These are phyloP conservation scores for Nannobrachium achirus DNA, from an alignment of 2,113 vertebrate species.

Conservation along the genomic window DNA sequence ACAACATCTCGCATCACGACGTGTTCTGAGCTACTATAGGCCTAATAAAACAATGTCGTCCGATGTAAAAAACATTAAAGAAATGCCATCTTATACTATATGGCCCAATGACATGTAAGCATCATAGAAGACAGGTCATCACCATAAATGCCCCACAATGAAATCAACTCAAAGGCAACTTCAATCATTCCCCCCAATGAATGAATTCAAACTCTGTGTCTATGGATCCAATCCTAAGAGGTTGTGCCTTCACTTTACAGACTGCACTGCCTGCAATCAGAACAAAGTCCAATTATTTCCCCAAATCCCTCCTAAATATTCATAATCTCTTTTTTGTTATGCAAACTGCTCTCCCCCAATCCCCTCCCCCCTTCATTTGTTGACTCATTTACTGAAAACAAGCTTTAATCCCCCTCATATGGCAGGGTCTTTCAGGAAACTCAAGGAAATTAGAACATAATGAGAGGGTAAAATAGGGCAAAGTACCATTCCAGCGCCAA, in stretches of 20 bases:
- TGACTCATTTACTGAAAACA: slow-evolving; percentile 73
- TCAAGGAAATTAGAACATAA: slow-evolving; percentile 55
- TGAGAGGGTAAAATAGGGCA: slow-evolving; percentile 49
- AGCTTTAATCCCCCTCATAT: slow-evolving; percentile 75
- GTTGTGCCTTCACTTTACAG: slow-evolving; percentile 46
- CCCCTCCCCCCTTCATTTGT: slow-evolving; percentile 53
- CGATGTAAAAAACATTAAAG: too few species aligned
- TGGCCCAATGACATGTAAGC: too few species aligned
- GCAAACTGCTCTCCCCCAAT: slow-evolving; percentile 70
- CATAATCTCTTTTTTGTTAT: slow-evolving; percentile 76
- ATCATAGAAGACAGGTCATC: too few species aligned
- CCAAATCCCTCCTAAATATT: slow-evolving; percentile 75
- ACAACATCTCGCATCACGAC: too few species aligned
- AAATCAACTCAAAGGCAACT: background rate
- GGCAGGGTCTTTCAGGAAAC: slow-evolving; percentile 60
- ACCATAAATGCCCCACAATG: background rate
- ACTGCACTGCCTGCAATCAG: slow-evolving; percentile 52
- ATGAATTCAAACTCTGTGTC: slow-evolving; percentile 22
- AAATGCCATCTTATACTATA: too few species aligned
- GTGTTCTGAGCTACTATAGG: too few species aligned
- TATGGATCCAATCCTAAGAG: slow-evolving; percentile 31
- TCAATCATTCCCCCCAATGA: background rate
- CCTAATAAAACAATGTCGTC: too few species aligned
- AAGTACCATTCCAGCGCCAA: too few species aligned
- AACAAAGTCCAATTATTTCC: slow-evolving; percentile 69